phyloP scores from a whole-genome alignment of 2,888 invertebrate species.

The Parnassius smintheus region DNA sequence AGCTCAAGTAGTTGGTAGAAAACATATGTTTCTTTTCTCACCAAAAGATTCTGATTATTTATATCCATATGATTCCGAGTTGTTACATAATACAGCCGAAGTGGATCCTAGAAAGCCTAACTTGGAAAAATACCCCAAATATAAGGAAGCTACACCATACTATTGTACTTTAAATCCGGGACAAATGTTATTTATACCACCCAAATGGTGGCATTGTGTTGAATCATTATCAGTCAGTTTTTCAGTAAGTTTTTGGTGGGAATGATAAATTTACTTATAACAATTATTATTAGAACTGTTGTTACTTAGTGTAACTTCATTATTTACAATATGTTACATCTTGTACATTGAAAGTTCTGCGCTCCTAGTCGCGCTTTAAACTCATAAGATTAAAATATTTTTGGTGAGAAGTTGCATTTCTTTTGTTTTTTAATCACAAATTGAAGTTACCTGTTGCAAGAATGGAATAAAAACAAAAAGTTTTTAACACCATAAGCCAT shows the following conservation, averaged over 20 bases:
- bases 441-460: too few species aligned
- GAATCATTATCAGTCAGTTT: slow-evolving; percentile 93
- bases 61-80: slow-evolving; percentile 89
- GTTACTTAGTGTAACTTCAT: neutral
- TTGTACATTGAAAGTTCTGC: too few species aligned
- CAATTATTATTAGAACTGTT: slow-evolving; percentile 61
- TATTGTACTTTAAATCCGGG: slow-evolving; percentile 89
- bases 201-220: slow-evolving; percentile 98
- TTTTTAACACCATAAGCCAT: too few species aligned
- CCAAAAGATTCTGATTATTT: slow-evolving; percentile 85
- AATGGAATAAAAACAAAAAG: too few species aligned
- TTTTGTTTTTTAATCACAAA: too few species aligned
- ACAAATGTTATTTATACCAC: slow-evolving; percentile 96
- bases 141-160: slow-evolving; percentile 82
- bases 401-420: too few species aligned
- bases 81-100: slow-evolving; percentile 94
- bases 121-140: slow-evolving; percentile 86
- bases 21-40: slow-evolving; percentile 92
- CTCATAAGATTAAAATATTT: too few species aligned
- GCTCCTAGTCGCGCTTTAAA: too few species aligned
- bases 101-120: slow-evolving; percentile 92
- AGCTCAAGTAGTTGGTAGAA: slow-evolving; percentile 94
- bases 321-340: too few species aligned
- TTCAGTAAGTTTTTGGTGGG: slow-evolving; percentile 99
- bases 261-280: slow-evolving; percentile 61